Evolutionary conservation across 2,113 vertebrate species (phyloP), one percentile per base, ranked within the genome.

Genomic region (Plectropomus leopardus): DNA sequence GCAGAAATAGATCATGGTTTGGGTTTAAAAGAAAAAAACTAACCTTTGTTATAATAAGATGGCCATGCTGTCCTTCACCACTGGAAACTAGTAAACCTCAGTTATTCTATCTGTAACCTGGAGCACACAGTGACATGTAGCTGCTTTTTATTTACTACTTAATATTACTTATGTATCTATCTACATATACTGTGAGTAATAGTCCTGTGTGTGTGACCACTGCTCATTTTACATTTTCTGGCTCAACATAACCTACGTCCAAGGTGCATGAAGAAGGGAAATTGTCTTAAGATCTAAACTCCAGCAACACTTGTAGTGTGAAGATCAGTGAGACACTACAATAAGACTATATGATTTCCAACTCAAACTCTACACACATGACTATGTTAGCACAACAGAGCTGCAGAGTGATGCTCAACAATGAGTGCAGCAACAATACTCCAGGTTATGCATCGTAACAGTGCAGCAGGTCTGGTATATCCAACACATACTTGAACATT

Each of bases 401-500:
- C 40, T 74, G 87, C 69, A 67, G 69, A 42, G 16, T 72, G 13
- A 73, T 55, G 28, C 57, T 19, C 19, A 3, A 45, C 36, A 61
- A 23, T 70, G 42, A 44, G 44, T 17, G 30, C 24, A 64, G 30
- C 72, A 63, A 44, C 64, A 61, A 32, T 54, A 24, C 21, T 72
- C 26, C 30, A 71, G 55, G 70, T 76, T 69, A 66, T 59, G 24
- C 61, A 73, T 30, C 1, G 8, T 15, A 82, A 57, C 51, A 45
- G 69, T 21, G 13, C 59, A 65, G 67, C 74, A 45, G 48, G 44
- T 74, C 23, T 73, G 40, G 15, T 63, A 50, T 40, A 51, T 75
- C 50, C 45, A 59, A 40, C 34, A 50, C 48, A 85, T 58, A 67
- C 77, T 64, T 78, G 64, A 65, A 68, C 73, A 66, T 83, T 89